Base-by-base conservation (phyloP, 2,797 vertebrate genomes). In the Pipistrellus pipistrellus region DNA sequence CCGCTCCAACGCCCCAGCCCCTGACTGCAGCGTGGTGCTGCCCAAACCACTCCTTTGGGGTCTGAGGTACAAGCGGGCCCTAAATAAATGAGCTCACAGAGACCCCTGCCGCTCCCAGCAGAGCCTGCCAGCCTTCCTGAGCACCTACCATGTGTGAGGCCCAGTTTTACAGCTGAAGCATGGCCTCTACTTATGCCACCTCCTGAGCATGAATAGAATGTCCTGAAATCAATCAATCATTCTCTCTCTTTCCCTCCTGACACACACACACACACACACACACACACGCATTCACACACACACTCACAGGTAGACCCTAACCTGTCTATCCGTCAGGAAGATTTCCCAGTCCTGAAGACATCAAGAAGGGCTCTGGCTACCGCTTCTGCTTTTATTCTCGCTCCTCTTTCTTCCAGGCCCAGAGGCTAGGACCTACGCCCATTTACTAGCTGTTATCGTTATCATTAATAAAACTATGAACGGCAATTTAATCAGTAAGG, bases 341-440 rank as follows among this genome's bases (percentile, higher is more conserved):
- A 57, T 75, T 77, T 17, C 32, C 71, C n/a, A 44, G 32, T 48
- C 46, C 83, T 57, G 35, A 57, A 46, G 64, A 82, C 11, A 44
- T 46, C 78, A 44, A 62, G 73, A 64, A 84, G 18, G 15, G 55
- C 32, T 75, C 78, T 68, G 78, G 41, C 25, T 14, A 83, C 81
- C 55, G 62, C 44, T 66, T 44, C 53, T 55, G 53, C 64, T 88
- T 94, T 82, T 44, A 38, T 71, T 71, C 66, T 18, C 81, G 51
- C 90, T 41, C 62, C 77, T 87, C 44, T 82, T 77, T 57, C 46
- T 55, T 73, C 75, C 46, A 21, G 73, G 66, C 78, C 82, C 69
- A 44, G 51, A 87, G 51, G 90, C 48, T 78, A 91, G 73, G 51
- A 71, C 81, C 17, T 35, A 25, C 35, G 73, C 87, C n/a, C 32